Base-by-base conservation (phyloP, 2,888 invertebrate genomes). In the Lithosia quadra region DNA sequence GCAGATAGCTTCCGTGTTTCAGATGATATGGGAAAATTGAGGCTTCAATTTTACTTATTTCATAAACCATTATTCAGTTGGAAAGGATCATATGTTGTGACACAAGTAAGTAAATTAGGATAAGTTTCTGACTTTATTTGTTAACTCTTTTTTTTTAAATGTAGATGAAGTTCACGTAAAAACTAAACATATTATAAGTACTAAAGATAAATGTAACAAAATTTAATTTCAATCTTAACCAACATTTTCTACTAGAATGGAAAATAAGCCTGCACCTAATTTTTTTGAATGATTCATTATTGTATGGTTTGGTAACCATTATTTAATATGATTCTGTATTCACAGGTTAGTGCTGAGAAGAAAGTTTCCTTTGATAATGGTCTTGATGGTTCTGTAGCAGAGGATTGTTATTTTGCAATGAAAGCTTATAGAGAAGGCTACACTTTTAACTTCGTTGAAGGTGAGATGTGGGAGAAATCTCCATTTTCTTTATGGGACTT, bases 391-490 rank as follows among this genome's bases (percentile, higher is more conserved):
- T 99, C 99, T 0, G 98, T 99, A n/a, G 99, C 99, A 24, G 99
- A 99, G 92, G 99, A 99, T 90, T 99, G 99, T 88, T 99, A 97
- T 91, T 99, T 99, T 92, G 98, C 99, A 24, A 99, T 99, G 99
- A 97, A 98, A 77, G 99, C 99, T 4, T 98, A 97, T 90, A 96
- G 96, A 74, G 96, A 98, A 90, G 99, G 99, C 34, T 99, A 98
- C 89, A 96, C 97, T 24, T 99, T 99, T 91, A 98, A 98, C 89
- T 99, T 99, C 92, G 97, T 99, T 77, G 99, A 99, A 90, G 99
- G 99, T 63, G 99, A 99, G 94, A 99, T 99, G 99, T 99, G 99
- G 97, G 99, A 99, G 90, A 99, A 99, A 89, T 98, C 98, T 9
- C 99, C 99, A 4, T 99, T 99, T 90, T 98, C 98, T 2, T 92